Conservation (phyloP, 2,888 invertebrate species). For the Aleiodes testaceus region DNA sequence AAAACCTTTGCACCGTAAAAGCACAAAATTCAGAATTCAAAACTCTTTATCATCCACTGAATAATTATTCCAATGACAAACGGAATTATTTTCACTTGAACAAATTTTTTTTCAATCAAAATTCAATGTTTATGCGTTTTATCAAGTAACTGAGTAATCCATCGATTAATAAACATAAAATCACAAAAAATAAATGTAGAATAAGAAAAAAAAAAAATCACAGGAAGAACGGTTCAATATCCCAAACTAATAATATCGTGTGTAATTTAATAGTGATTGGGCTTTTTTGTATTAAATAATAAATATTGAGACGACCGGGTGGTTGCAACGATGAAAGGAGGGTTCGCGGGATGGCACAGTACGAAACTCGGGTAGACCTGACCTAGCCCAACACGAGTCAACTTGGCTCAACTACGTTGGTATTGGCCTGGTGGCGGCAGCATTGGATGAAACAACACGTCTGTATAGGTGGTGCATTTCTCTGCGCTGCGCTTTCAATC, state of each 20-base stretch:
- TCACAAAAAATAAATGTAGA: too few relatives aligned
- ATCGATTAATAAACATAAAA: too few relatives aligned
- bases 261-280: neutral
- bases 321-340: conserved; percentile 51
- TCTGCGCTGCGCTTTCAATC: conserved; percentile 72
- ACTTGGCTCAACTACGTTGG: conserved; percentile 66
- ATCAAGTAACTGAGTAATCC: too few relatives aligned
- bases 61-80: neutral
- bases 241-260: too few relatives aligned
- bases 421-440: conserved; percentile 58
- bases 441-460: conserved; percentile 24
- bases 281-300: neutral
- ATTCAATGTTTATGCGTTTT: too few relatives aligned
- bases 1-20: neutral
- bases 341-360: conserved; percentile 69
- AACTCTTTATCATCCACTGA: neutral
- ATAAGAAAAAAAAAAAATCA: too few relatives aligned
- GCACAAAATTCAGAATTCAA: neutral
- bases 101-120: too few relatives aligned
- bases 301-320: neutral
- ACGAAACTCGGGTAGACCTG: conserved; percentile 72
- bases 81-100: neutral
- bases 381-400: conserved; percentile 72
- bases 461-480: conserved; percentile 68
- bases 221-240: too few relatives aligned